These are phyloP conservation scores for Odontamblyopus lacepedii DNA, from an alignment of 2,797 vertebrate genomes.

Conservation along the genomic window DNA sequence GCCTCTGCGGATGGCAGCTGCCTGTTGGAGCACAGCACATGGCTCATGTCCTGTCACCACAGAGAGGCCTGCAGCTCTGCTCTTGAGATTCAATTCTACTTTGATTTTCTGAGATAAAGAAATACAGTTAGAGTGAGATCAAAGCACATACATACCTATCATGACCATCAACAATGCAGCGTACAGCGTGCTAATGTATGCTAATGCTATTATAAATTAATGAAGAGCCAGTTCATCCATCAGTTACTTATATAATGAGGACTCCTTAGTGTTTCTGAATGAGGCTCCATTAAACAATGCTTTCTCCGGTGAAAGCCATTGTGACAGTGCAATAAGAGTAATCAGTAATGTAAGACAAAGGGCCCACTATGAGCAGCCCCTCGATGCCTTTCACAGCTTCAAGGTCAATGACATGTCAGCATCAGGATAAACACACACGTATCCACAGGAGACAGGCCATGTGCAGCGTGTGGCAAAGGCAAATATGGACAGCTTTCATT, in stretches of 20 bases:
- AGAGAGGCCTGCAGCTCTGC: constrained; percentile 21
- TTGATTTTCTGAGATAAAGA: constrained; percentile 12
- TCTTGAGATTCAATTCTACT: constrained; percentile 12
- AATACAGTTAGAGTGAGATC: constrained; percentile 12
- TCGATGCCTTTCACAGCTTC: constrained; percentile 46
- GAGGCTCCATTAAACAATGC: background rate
- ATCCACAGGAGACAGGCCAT: constrained; percentile 36
- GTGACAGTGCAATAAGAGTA: constrained; percentile 8
- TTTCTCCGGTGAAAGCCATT: constrained; percentile 7
- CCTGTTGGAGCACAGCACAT: constrained; percentile 17
- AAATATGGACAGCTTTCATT: constrained; percentile 43
- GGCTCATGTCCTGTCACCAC: constrained; percentile 29
- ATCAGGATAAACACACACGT: constrained; percentile 46
- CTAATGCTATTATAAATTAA: constrained; percentile 8
- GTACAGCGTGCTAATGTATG: background rate
- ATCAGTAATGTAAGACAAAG: constrained; percentile 38
- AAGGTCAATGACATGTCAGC: constrained; percentile 60
- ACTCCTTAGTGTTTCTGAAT: constrained; percentile 6
- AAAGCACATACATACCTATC: background rate
- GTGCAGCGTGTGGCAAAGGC: constrained; percentile 48
- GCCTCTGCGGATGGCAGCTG: constrained; percentile 23
- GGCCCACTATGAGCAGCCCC: constrained; percentile 21
- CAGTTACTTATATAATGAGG: constrained; percentile 12
- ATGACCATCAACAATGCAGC: background rate
- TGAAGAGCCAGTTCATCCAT: constrained; percentile 14